Percentiles rank a stretch among this genome's conserved stretches.
phyloP scores from a whole-genome alignment of 2,113 vertebrate species.

The Microcebus griseorufus region DNA sequence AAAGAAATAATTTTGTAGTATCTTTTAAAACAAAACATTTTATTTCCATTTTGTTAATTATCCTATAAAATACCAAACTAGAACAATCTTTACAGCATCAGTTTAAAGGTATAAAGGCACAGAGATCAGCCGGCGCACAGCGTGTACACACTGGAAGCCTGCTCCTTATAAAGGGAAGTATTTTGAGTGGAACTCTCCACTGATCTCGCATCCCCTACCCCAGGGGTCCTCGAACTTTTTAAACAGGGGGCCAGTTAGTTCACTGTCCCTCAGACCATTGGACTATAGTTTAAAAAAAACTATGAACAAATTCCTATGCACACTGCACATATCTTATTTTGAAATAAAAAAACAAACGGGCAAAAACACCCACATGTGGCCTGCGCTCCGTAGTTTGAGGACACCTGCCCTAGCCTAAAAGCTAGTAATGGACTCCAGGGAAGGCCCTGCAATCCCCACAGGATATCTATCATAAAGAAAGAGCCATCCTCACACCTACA shows the following conservation, averaged over 20 bases:
- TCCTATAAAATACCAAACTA: not conserved
- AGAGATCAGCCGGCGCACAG: not conserved
- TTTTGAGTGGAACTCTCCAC: not conserved
- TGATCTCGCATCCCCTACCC: not conserved
- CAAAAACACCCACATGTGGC: too few species aligned
- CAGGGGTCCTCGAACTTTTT: too few species aligned
- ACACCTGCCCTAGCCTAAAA: not conserved
- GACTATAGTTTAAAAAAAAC: too few species aligned
- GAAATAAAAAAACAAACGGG: too few species aligned
- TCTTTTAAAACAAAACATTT: not conserved
- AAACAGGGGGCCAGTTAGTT: too few species aligned
- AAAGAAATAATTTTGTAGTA: not conserved
- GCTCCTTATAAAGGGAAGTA: not conserved
- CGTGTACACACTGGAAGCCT: not conserved
- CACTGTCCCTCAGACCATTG: too few species aligned
- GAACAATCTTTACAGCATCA: not conserved
- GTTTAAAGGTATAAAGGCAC: not conserved
- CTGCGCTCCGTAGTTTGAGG: too few species aligned
- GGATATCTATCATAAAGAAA: not conserved
- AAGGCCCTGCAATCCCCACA: too few species aligned
- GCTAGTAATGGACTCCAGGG: not conserved
- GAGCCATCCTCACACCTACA: not conserved
- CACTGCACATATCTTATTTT: too few species aligned
- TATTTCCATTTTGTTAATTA: not conserved
- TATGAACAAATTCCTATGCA: too few species aligned